Conservation (phyloP, 1,140 invertebrate genomes). For the Platyscapa corneri region DNA sequence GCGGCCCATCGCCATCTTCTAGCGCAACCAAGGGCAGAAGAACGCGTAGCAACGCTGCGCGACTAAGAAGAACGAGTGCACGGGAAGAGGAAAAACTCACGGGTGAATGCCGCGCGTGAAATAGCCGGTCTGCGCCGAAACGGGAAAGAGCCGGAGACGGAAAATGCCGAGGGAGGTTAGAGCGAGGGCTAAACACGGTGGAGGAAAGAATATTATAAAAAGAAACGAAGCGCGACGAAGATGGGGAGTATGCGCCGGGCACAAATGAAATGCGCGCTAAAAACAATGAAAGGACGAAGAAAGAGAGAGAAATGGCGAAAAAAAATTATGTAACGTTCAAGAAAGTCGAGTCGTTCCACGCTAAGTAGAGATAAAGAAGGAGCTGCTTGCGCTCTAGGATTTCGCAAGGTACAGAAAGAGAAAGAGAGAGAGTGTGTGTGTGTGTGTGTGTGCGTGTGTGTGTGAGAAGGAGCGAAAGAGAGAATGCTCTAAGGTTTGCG, state of each 20-base stretch:
- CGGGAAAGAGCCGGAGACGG: too few species aligned
- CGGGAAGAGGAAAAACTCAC: background rate
- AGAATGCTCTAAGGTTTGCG: background rate
- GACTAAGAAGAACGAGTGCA: background rate
- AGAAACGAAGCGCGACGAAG: background rate
- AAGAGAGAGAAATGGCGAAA: constrained; percentile 17
- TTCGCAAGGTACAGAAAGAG: background rate
- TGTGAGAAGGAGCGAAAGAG: background rate
- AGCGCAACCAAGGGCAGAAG: too few species aligned
- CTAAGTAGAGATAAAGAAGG: constrained; percentile 40
- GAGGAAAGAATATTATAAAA: constrained; percentile 22
- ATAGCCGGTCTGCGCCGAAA: background rate
- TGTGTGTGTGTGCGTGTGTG: background rate
- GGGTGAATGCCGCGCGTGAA: background rate
- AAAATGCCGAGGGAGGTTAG: background rate
- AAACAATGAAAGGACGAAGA: constrained; percentile 8
- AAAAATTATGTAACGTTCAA: constrained; percentile 50
- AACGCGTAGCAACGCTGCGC: background rate
- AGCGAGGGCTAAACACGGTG: background rate
- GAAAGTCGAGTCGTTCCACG: constrained; percentile 13
- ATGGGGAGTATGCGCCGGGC: background rate
- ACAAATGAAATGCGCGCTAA: constrained; percentile 29
- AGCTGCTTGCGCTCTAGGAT: background rate
- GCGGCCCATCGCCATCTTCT: constrained; percentile 40
- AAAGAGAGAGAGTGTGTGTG: background rate